A percentile compares a stretch with the other conserved stretches of the same genome.
phyloP scores from a whole-genome alignment of 2,113 vertebrate genomes.

The Pao palembangensis region DNA sequence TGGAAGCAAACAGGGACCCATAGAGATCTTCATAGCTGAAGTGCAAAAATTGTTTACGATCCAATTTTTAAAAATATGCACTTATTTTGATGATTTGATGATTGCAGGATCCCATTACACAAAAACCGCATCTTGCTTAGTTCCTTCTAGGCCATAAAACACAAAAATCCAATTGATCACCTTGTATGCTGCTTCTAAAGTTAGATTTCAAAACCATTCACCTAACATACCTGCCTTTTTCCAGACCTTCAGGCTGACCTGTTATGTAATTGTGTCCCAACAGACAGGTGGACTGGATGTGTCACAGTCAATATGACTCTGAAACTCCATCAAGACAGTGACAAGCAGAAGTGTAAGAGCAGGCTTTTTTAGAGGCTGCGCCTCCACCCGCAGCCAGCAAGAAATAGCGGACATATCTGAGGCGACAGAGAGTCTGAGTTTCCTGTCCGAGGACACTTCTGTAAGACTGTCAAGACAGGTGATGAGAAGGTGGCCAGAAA shows the following conservation, averaged over 20 bases:
- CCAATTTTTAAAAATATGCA: no score
- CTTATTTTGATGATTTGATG: no score
- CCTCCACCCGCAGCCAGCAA: not conserved
- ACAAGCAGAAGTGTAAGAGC: slow-evolving; percentile 59
- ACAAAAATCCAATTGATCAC: no score
- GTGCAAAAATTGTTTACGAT: no score
- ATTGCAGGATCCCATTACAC: no score
- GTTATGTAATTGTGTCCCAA: slow-evolving; percentile 56
- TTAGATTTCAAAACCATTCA: slow-evolving; percentile 3
- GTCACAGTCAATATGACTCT: slow-evolving; percentile 56
- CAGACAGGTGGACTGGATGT: slow-evolving; percentile 43
- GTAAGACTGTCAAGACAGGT: slow-evolving; percentile 49
- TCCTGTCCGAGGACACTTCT: slow-evolving; percentile 48
- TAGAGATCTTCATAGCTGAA: no score
- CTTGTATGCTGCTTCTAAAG: no score
- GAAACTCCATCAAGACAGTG: slow-evolving; percentile 39
- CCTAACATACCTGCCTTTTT: slow-evolving; percentile 38
- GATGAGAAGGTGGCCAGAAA: slow-evolving; percentile 41
- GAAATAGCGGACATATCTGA: not conserved
- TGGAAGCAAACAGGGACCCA: no score
- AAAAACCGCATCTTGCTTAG: no score
- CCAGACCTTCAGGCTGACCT: slow-evolving; percentile 41
- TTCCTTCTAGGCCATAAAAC: no score
- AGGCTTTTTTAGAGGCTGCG: slow-evolving; percentile 42
- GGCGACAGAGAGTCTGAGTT: slow-evolving; percentile 37